These are phyloP conservation scores for Hiodon tergisus DNA, from an alignment of 2,113 vertebrate species.

Conservation along the genomic window DNA sequence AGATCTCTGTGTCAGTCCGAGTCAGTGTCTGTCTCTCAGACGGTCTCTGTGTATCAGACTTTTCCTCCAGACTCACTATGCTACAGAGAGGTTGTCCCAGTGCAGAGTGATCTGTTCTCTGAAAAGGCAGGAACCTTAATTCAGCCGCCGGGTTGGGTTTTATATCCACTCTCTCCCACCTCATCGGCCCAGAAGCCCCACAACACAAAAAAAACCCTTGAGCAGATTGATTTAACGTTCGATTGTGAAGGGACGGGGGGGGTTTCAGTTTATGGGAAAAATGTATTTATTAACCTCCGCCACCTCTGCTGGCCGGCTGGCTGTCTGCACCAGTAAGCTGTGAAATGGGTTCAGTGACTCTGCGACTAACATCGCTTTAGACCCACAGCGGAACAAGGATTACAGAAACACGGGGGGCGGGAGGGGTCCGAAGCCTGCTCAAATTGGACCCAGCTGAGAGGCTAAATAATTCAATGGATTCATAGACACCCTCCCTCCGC, in stretches of 20 bases:
- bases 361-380: constrained; percentile 50
- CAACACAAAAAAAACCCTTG: constrained; percentile 57
- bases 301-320: constrained; percentile 55
- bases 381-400: constrained; percentile 38
- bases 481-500: constrained; percentile 35
- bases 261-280: constrained; percentile 62
- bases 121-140: constrained; percentile 34
- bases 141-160: constrained; percentile 18
- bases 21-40: neutral
- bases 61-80: too few species aligned
- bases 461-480: constrained; percentile 63
- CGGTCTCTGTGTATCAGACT: too few species aligned
- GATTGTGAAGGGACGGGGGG: constrained; percentile 41
- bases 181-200: neutral
- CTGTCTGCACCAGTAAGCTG: constrained; percentile 75
- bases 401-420: constrained; percentile 26
- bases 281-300: constrained; percentile 78
- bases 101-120: too few species aligned
- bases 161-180: neutral
- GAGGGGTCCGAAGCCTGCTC: neutral
- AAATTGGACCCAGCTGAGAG: constrained; percentile 46
- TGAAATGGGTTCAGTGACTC: constrained; percentile 74
- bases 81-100: too few species aligned
- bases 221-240: constrained; percentile 68
- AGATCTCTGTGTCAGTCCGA: constrained; percentile 10